Percentiles rank a stretch among this genome's conserved stretches.
Conservation (phyloP, 2,113 vertebrate species). For the Gallinago paraguaiae region DNA sequence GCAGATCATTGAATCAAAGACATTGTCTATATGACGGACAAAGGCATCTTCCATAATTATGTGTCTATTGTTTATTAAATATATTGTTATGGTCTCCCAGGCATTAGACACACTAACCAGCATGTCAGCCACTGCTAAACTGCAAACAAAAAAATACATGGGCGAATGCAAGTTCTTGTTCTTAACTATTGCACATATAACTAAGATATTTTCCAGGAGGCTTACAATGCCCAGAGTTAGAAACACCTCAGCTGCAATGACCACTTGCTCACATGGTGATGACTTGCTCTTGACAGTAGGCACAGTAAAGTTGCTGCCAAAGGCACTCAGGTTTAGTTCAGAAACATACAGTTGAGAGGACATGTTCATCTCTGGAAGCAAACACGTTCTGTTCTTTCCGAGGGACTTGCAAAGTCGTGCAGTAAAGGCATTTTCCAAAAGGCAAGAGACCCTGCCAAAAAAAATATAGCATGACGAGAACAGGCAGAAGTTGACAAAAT, state of each 20-base stretch:
- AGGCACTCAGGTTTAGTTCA: slow-evolving; percentile 68
- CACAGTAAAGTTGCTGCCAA: slow-evolving; percentile 57
- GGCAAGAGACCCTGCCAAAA: slow-evolving; percentile 1
- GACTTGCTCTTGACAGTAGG: slow-evolving; percentile 55
- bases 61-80: slow-evolving; percentile 87
- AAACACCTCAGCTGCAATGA: slow-evolving; percentile 85
- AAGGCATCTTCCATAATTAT: slow-evolving; percentile 88
- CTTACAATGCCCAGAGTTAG: slow-evolving; percentile 91
- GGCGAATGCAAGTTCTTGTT: slow-evolving; percentile 96
- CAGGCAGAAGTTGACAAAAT: neutral
- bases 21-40: slow-evolving; percentile 91
- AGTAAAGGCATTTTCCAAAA: slow-evolving; percentile 47
- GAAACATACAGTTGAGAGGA: slow-evolving; percentile 51
- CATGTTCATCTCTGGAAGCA: slow-evolving; percentile 68
- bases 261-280: slow-evolving; percentile 83
- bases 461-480: neutral
- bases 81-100: slow-evolving; percentile 94
- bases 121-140: slow-evolving; percentile 94
- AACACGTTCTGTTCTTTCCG: slow-evolving; percentile 33
- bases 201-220: slow-evolving; percentile 93
- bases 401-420: slow-evolving; percentile 15
- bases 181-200: slow-evolving; percentile 89
- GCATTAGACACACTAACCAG: slow-evolving; percentile 93
- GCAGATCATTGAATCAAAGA: slow-evolving; percentile 96
- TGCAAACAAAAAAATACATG: slow-evolving; percentile 97